These are phyloP conservation scores for Allolobophora icterica DNA, from an alignment of 2,888 invertebrate species.

Conservation along the genomic window DNA sequence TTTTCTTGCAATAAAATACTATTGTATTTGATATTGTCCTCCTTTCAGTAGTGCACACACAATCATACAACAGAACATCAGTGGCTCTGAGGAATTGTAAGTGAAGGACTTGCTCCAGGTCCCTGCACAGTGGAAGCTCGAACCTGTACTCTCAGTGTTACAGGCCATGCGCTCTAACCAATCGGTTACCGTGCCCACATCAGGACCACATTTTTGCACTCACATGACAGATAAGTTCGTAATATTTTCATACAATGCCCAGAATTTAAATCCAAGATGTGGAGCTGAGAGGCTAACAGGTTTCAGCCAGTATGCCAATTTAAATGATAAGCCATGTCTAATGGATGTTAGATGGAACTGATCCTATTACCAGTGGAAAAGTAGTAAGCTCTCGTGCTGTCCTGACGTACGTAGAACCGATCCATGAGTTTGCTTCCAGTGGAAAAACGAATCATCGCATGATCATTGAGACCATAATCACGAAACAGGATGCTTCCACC, in stretches of 20 bases:
- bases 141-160: too few species aligned
- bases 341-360: not conserved
- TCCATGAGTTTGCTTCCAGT: conserved; percentile 89
- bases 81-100: too few species aligned
- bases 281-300: not conserved
- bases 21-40: too few species aligned
- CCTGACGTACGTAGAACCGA: conserved; percentile 92
- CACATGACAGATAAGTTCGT: too few species aligned
- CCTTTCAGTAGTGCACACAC: too few species aligned
- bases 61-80: too few species aligned
- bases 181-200: too few species aligned
- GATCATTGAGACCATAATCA: conserved; percentile 93
- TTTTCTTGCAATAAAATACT: too few species aligned
- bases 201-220: too few species aligned
- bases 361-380: conserved; percentile 57
- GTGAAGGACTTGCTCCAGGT: too few species aligned
- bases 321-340: not conserved
- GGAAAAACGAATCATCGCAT: conserved; percentile 92
- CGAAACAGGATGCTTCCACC: conserved; percentile 85
- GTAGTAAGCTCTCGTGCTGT: conserved; percentile 82
- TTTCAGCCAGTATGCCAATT: not conserved
- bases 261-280: not conserved
- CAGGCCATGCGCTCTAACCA: too few species aligned
- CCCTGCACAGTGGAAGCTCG: too few species aligned
- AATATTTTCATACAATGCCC: not conserved